Evolutionary conservation across 1,140 invertebrate genomes (phyloP).

Genomic region (Bursaphelenchus mucronatus): DNA sequence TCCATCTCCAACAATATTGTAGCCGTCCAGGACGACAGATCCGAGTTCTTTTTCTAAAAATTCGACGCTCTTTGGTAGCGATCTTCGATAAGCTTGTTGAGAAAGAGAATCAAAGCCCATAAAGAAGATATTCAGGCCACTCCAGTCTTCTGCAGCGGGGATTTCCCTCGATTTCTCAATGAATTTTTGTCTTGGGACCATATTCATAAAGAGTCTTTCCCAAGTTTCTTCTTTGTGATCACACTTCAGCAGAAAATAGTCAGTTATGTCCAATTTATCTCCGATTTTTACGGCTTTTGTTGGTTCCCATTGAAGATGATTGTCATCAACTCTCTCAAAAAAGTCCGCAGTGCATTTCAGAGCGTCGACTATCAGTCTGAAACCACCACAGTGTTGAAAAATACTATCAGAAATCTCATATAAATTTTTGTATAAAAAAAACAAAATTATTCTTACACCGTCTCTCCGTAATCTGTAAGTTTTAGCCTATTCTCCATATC

Average conservation of each 20-base stretch:
- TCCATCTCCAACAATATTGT: conserved; percentile 77
- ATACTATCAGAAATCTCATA: neutral
- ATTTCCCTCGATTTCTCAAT: neutral
- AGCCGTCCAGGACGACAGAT: conserved; percentile 58
- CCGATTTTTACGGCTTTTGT: conserved; percentile 23
- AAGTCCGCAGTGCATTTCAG: conserved; percentile 28
- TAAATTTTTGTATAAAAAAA: conserved; percentile 11
- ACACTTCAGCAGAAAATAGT: conserved; percentile 28
- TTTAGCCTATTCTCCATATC: conserved; percentile 30
- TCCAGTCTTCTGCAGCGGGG: conserved; percentile 23
- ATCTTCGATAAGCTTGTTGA: conserved; percentile 76
- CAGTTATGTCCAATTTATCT: conserved; percentile 19
- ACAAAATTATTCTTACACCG: conserved; percentile 13
- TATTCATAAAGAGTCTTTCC: conserved; percentile 25
- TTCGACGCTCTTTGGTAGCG: conserved; percentile 75
- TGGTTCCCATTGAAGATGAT: conserved; percentile 25
- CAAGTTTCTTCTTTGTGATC: conserved; percentile 16
- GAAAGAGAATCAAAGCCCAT: conserved; percentile 86
- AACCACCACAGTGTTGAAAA: neutral
- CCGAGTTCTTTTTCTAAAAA: conserved; percentile 80
- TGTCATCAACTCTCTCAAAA: conserved; percentile 31
- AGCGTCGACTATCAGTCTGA: conserved; percentile 15
- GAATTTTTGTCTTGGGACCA: conserved; percentile 15
- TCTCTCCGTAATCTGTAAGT: conserved; percentile 37
- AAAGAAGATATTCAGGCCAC: conserved; percentile 75